Evolutionary conservation across 2,888 invertebrate species (phyloP).

Genomic region (Alcis repandata): DNA sequence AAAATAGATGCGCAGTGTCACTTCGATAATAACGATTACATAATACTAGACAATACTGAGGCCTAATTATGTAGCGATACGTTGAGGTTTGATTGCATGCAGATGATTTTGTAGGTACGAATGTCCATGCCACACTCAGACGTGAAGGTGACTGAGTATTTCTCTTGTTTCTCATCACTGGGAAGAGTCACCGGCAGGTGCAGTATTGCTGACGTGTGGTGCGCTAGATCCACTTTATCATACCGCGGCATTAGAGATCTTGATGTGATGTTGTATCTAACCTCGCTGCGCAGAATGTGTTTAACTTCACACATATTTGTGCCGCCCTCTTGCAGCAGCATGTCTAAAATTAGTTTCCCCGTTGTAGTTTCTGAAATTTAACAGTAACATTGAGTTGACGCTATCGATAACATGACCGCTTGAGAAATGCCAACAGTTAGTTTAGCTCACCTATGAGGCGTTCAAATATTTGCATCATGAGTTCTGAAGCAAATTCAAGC

Average conservation of each 20-base stretch:
- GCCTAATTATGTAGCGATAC: not conserved
- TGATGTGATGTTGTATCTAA: conserved; percentile 66
- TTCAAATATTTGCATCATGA: conserved; percentile 77
- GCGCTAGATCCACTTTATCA: conserved; percentile 64
- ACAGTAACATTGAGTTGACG: not conserved
- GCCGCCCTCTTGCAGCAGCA: conserved; percentile 75
- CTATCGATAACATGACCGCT: not conserved
- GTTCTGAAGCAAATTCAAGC: conserved; percentile 70
- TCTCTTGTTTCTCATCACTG: conserved; percentile 64
- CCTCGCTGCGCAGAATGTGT: conserved; percentile 70
- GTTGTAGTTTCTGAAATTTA: conserved; percentile 69
- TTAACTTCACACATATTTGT: conserved; percentile 71
- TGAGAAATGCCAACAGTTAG: not conserved
- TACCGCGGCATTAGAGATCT: conserved; percentile 62
- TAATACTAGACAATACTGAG: conserved; percentile 1
- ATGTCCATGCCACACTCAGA: conserved; percentile 81
- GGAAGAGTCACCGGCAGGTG: conserved; percentile 70
- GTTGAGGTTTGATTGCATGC: conserved; percentile 52
- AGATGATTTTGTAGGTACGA: conserved; percentile 74
- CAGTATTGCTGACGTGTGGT: conserved; percentile 65
- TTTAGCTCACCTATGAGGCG: conserved; percentile 65
- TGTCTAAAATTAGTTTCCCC: conserved; percentile 71
- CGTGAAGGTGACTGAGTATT: conserved; percentile 72
- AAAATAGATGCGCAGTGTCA: not conserved
- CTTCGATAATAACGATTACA: not conserved